phyloP scores from a whole-genome alignment of 1,140 invertebrate species.

The Sitobion miscanthi region DNA sequence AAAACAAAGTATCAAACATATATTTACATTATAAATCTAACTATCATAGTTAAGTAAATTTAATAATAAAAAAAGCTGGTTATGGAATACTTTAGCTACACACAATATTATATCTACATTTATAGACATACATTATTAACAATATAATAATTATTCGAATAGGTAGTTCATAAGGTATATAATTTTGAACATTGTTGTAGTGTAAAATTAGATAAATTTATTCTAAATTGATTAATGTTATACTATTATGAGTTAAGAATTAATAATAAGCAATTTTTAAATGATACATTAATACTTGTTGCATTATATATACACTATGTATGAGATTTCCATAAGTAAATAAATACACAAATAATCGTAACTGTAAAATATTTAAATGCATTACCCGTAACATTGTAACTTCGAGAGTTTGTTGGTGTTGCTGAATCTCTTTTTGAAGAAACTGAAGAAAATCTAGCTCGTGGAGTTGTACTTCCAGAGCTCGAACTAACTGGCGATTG shows the following conservation, averaged over 20 bases:
- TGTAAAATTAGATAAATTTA: background rate
- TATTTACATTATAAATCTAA: background rate
- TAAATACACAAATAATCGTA: background rate
- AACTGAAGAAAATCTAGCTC: constrained; percentile 58
- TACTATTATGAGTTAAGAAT: background rate
- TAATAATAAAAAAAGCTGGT: background rate
- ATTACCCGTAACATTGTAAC: constrained; percentile 47
- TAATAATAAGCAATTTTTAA: background rate
- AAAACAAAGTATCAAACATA: background rate
- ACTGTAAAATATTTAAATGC: constrained; percentile 35
- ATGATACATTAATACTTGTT: background rate
- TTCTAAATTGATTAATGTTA: background rate
- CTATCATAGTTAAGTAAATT: background rate
- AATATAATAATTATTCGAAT: background rate
- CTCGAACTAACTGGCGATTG: constrained; percentile 40
- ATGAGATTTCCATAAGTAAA: constrained; percentile 15
- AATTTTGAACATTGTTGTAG: background rate
- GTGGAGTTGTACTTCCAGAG: constrained; percentile 35
- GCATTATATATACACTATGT: background rate
- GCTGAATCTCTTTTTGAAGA: constrained; percentile 60
- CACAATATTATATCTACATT: background rate
- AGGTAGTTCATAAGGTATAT: background rate
- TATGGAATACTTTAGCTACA: background rate
- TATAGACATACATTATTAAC: background rate
- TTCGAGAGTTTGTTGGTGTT: constrained; percentile 62